phyloP scores from a whole-genome alignment of 2,888 invertebrate genomes.

The Eulithis prunata region DNA sequence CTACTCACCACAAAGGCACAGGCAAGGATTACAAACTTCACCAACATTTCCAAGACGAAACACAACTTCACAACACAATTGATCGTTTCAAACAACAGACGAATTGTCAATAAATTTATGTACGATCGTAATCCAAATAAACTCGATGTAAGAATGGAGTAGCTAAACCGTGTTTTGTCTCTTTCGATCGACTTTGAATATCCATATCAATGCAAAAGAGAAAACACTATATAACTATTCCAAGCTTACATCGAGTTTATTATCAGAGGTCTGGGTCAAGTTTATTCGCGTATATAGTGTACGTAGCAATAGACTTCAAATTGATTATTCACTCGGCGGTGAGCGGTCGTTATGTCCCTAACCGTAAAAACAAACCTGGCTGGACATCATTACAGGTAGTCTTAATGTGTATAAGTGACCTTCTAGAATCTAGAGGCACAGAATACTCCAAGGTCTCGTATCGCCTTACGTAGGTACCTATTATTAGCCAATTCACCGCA shows the following conservation, averaged over 20 bases:
- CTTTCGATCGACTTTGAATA: no score
- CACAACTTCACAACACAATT: conserved; percentile 11
- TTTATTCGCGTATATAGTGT: conserved; percentile 9
- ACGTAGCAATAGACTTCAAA: neutral
- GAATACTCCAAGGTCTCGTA: neutral
- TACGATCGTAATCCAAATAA: no score
- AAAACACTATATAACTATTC: no score
- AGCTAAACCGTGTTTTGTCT: no score
- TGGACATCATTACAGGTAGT: no score
- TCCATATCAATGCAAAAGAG: no score
- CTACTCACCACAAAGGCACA: conserved; percentile 39
- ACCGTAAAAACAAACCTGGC: no score
- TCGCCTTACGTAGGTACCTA: neutral
- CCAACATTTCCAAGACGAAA: conserved; percentile 29
- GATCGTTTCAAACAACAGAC: conserved; percentile 4
- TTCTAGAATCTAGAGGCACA: neutral
- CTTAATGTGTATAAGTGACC: neutral
- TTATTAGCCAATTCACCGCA: neutral
- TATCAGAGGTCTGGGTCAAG: conserved; percentile 19
- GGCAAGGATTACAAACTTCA: conserved; percentile 25
- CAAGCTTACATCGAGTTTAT: no score
- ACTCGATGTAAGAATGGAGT: no score
- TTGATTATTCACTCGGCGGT: neutral
- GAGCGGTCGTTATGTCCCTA: neutral
- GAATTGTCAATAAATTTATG: no score